Base-by-base conservation (phyloP, 2,888 invertebrate species). In the Eudasyphora cyanicolor region DNA sequence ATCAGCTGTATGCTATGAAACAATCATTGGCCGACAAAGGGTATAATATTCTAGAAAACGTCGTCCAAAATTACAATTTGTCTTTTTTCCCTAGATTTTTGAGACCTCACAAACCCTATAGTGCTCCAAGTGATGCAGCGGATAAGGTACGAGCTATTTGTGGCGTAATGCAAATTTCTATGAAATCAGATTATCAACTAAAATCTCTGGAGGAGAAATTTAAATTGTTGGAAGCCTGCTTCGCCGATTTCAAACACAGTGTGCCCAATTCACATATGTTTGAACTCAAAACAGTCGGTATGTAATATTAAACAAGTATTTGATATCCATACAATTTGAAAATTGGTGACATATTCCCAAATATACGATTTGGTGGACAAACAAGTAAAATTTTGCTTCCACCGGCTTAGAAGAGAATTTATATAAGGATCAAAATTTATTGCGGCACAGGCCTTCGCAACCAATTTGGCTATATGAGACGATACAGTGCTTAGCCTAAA, bases 211-310 rank as follows among this genome's bases (percentile, higher is more conserved):
- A 83, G 1, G 89, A 91, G 24, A 96, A 96, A 91, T 97, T 94
- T 90, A 92, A 94, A 38, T 92, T 98, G 8, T 93, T 98, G 3
- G 93, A 94, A 38, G 94, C 94, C 6, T 96, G 97, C 88, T 94
- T 93, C 85, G 92, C 94, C 60, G 94, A 95, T 90, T 95, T 98
- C 82, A 93, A 95, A 7, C 95, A 98, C 90, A 91, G 93, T 83
- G 94, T 98, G 12, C 97, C 98, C 0, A 98, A 97, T 93, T 97
- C 97, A 0, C 91, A 95, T 71, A 92, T 98, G n/a, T 94, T 95
- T 88, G 93, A 94, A 67, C 95, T 98, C 82, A 93, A 94, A 87
- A 95, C 95, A 70, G 93, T 97, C 73, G 94, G 96, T 95, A 92
- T n/a, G n/a, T n/a, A n/a, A n/a, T n/a, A n/a, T n/a, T n/a, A n/a